phyloP scores from a whole-genome alignment of 2,888 invertebrate species.

The Gari tellinella region DNA sequence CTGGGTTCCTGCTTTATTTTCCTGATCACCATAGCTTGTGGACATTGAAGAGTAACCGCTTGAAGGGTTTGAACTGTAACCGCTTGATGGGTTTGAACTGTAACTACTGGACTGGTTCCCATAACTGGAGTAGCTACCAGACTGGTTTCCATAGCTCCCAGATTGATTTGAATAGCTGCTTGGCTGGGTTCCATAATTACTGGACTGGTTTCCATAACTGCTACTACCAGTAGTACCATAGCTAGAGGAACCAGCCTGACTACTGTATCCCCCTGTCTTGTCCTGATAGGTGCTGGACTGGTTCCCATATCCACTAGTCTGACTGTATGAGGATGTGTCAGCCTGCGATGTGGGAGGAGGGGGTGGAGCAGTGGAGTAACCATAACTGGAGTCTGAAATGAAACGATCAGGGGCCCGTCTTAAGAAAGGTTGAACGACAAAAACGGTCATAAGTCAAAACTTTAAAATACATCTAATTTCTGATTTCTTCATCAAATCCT shows the following conservation, averaged over 20 bases:
- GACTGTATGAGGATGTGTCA: constrained; percentile 5
- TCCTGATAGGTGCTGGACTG: constrained; percentile 10
- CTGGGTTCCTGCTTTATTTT: neutral
- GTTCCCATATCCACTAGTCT: constrained; percentile 1
- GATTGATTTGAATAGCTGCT: neutral
- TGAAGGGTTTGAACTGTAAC: too few species aligned
- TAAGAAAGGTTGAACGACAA: too few species aligned
- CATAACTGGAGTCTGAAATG: constrained; percentile 1
- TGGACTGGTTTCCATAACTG: constrained; percentile 3
- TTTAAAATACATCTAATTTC: too few species aligned
- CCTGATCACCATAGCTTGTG: neutral
- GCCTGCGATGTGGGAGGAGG: constrained; percentile 11
- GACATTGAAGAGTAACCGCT: too few species aligned
- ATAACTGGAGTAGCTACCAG: constrained; percentile 6
- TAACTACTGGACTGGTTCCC: neutral
- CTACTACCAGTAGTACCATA: constrained; percentile 12
- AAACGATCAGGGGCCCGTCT: too few species aligned
- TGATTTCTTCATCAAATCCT: too few species aligned
- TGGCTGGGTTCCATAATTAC: constrained; percentile 3
- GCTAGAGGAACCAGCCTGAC: constrained; percentile 1
- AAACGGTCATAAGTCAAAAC: too few species aligned
- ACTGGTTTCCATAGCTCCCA: constrained; percentile 4
- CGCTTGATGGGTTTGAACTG: too few species aligned
- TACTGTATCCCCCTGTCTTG: constrained; percentile 4
- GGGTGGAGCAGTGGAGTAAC: constrained; percentile 8